Base-by-base conservation (phyloP, 2,797 vertebrate species). In the Psittacula echo region DNA sequence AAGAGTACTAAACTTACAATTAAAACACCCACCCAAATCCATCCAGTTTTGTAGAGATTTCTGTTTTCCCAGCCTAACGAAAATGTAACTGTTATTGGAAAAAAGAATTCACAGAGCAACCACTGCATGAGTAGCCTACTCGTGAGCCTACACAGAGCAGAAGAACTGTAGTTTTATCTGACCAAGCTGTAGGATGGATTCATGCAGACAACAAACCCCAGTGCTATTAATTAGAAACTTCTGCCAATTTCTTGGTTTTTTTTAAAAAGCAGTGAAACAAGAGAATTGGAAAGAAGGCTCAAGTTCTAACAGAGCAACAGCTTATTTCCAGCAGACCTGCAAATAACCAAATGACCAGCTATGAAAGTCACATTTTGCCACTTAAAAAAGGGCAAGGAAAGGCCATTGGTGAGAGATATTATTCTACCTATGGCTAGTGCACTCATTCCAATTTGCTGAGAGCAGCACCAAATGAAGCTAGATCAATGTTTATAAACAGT, bases 11-110 rank as follows among this genome's bases (percentile, higher is more conserved):
- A 60, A 56, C 6, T 67, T 66, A 8, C 23, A 32, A 6, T 12
- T 50, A n/a, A 48, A 22, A 15, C 0, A 5, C 37, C 1, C 1
- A 12, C 23, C 13, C 37, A 4, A 24, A 56, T 44, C 16, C n/a
- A 73, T 2, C 5, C 13, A 29, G 8, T 45, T 77, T 30, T 65
- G 17, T 8, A 86, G 37, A 44, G 44, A 81, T 42, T 58, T 60
- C 23, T 16, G 39, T 60, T 92, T 86, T 67, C 45, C 53, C 83
- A 29, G 70, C 9, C 41, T 71, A 53, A 5, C 3, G 22, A 54
- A 72, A 75, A 73, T 30, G 7, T 45, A 78, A 65, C 7, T 51
- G 24, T 44, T 65, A 60, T 5, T 9, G 66, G 13, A 16, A 62
- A 74, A 76, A 82, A 77, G 30, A 13, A 26, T 20, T 39, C 11